Base-by-base conservation (phyloP, 2,888 invertebrate genomes). In the Aporophyla lueneburgensis region DNA sequence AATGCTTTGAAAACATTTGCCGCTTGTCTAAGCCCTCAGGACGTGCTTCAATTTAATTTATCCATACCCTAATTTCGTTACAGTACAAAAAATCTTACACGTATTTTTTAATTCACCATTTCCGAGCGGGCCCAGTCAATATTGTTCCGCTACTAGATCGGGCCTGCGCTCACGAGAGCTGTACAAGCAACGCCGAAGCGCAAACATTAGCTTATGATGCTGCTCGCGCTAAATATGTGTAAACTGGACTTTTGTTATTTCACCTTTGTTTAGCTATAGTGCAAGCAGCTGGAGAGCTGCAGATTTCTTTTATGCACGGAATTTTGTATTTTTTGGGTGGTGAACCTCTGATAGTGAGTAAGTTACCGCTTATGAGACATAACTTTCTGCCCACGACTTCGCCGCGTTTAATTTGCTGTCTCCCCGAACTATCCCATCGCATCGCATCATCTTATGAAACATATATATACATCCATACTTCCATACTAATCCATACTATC, bases 151-250 rank as follows among this genome's bases (percentile, higher is more conserved):
- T 86, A 74, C 91, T 90, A 89, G 89, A 92, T 71, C 76, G 80
- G 58, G 71, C 75, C 70, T 53, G 74, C 86, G 77, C 56, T 87
- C 59, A 54, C 78, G 80, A 92, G 92, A 86, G 92, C 89, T 88
- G 16, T 75, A 87, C 88, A 92, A 92, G 92, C 92, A 91, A 78
- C 81, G 89, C 84, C 80, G 81, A 79, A 14, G 79, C 66, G 81
- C 83, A 89, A 92, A 91, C 87, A 88, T 88, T 89, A 88, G 89
- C 91, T 89, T 84, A 89, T 88, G 84, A 81, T 72, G 74, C 63
- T 75, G 76, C 79, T 54, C 63, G 74, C 54, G 78, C 71, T 85
- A 87, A 67, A 77, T 81, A 65, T 79, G 76, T 78, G 61, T 63
- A 33, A 61, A 67, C 7, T 33, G 40, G 24, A 62, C 63, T 86